Base-by-base conservation (phyloP, 2,797 vertebrate genomes). In the Coranthus polyacanthus region DNA sequence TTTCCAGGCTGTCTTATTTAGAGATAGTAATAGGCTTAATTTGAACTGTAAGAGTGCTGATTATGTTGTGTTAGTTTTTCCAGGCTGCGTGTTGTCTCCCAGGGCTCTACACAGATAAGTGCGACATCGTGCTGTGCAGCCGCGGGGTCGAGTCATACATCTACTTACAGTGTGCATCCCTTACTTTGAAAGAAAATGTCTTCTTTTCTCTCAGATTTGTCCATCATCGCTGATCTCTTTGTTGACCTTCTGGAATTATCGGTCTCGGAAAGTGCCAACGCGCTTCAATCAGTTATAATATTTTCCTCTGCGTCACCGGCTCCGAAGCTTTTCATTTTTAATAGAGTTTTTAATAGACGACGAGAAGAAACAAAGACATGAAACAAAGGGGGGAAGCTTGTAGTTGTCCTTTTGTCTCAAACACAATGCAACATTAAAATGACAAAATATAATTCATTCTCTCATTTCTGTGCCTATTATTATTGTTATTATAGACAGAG, bases 1-100 rank as follows among this genome's bases (percentile, higher is more conserved):
- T 67, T 76, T 49, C 32, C 73, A 63, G 44, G 41, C n/a, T 43
- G 39, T 75, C 72, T 74, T 72, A 65, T 67, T 63, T 72, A 45
- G 52, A 78, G 51, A 79, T 69, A 37, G 67, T 81, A 89, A 84
- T 56, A 64, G 72, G 67, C 71, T 83, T 79, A 72, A 84, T 81
- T 79, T 64, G 71, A 80, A 86, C 74, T 66, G 43, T 78, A 34
- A 47, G 50, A 50, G 57, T 47, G 71, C 45, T 58, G 68, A 81
- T 83, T 76, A 75, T 71, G 51, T 46, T 60, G 54, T 39, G 20
- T 44, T 78, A 62, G 52, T 60, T 47, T 60, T 50, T 64, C 5
- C 13, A 16, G 44, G 65, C 32, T 13, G 56, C 52, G 29, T 65
- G 58, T 64, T 66, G 53, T 68, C 64, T 59, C 59, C 52, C 15